Evolutionary conservation across 2,888 invertebrate species (phyloP), one percentile per base, ranked within the genome.

Genomic region (Bombylius major): DNA sequence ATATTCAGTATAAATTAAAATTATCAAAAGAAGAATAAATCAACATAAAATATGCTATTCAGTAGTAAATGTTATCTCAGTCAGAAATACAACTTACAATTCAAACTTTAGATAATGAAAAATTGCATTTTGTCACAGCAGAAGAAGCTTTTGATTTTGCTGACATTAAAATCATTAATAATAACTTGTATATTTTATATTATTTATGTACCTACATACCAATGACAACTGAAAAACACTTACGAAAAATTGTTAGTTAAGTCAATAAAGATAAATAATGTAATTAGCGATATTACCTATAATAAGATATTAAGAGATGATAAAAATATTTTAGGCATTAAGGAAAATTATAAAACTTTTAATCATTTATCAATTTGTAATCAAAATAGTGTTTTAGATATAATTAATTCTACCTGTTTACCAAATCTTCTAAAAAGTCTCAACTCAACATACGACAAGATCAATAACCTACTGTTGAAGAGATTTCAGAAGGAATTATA

Each of bases 131-230:
- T 56, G 48, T 57, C 9, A 61, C 60, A 42, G 32, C 58, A 51
- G 61, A 62, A 48, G 61, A 64, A 51, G 59, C 60, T 14, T 51
- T 62, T 32, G 60, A 63, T 55, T 63, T 62, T 56, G 53, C 57
- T 11, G 56, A 62, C 39, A 50, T 61, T 13, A 62, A 59, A 59
- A 58, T 63, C 23, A 57, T 59, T 14, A 59, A 56, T n/a, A 58
- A 59, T 53, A 52, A 58, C 50, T n/a, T 42, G 53, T 34, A 49
- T 62, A 50, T 53, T 62, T 42, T 62, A 61, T 53, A 58, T 63
- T 51, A 48, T 62, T 46, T 56, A 59, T 54, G 59, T 62, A 49
- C 58, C 60, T 56, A 59, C 54, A 59, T 62, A 49, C 58, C 60
- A 50, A 57, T 56, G 32, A 58, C 56, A 51, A 58, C 55, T 12